phyloP scores from a whole-genome alignment of 1,140 invertebrate genomes.

The Heterodera schachtii region DNA sequence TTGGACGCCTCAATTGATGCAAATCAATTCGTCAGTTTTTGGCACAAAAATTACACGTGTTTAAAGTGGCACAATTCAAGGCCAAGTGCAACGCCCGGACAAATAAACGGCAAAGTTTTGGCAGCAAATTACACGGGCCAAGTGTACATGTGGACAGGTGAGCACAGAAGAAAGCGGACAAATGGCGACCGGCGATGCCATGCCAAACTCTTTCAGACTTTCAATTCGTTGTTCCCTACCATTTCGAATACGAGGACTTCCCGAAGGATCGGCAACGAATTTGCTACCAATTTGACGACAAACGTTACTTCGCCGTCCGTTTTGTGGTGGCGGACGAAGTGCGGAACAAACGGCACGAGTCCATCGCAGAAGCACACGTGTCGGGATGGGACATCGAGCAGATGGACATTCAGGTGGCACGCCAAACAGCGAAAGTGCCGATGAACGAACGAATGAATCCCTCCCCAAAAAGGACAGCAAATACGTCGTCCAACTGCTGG shows the following conservation, averaged over 20 bases:
- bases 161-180: neutral
- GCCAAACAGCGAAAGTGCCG: no score
- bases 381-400: slow-evolving; percentile 61
- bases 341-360: slow-evolving; percentile 53
- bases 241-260: slow-evolving; percentile 60
- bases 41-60: neutral
- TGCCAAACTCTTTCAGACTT: slow-evolving; percentile 46
- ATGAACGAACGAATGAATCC: neutral
- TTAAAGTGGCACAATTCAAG: slow-evolving; percentile 40
- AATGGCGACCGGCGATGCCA: no score
- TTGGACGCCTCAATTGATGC: slow-evolving; percentile 64
- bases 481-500: slow-evolving; percentile 61
- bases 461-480: slow-evolving; percentile 52
- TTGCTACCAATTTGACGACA: slow-evolving; percentile 66
- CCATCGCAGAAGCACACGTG: slow-evolving; percentile 59
- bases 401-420: slow-evolving; percentile 45
- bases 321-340: slow-evolving; percentile 62
- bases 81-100: slow-evolving; percentile 50
- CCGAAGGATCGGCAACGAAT: slow-evolving; percentile 62
- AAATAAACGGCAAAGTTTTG: slow-evolving; percentile 60
- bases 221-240: slow-evolving; percentile 58
- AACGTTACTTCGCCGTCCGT: slow-evolving; percentile 62
- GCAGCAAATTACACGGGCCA: slow-evolving; percentile 65
- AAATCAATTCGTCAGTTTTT: slow-evolving; percentile 60
- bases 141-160: slow-evolving; percentile 61